Conservation (phyloP, 2,888 invertebrate species). For the Neoaliturus tenellus region DNA sequence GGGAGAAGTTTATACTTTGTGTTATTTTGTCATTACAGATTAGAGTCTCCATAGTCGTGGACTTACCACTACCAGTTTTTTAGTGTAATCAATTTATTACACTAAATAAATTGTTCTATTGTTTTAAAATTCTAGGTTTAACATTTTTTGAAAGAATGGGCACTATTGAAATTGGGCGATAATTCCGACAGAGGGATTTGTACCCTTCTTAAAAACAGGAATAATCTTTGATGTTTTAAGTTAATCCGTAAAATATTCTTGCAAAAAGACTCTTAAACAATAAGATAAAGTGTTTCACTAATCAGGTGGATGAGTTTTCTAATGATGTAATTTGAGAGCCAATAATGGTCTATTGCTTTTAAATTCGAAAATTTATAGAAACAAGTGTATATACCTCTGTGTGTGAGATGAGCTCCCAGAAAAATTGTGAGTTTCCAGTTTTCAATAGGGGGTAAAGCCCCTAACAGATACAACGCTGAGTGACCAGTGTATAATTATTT, state of each 20-base stretch:
- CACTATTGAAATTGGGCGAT: background rate
- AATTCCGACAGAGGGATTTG: background rate
- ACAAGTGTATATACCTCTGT: too few species aligned
- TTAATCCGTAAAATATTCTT: background rate
- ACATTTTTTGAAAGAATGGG: background rate
- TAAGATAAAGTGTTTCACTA: background rate
- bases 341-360: background rate
- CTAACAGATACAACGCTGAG: background rate
- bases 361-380: background rate
- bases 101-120: background rate
- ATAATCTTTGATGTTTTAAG: background rate
- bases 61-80: too few species aligned
- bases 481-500: background rate
- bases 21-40: background rate
- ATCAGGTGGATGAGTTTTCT: background rate
- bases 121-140: background rate
- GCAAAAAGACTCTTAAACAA: too few species aligned
- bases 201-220: background rate
- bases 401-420: background rate
- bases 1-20: background rate
- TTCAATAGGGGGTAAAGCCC: too few species aligned
- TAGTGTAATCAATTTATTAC: background rate
- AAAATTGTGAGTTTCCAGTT: background rate
- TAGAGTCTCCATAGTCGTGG: background rate
- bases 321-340: constrained; percentile 2